Evolutionary conservation across 2,113 vertebrate species (phyloP).

Genomic region (Trinectes maculatus): DNA sequence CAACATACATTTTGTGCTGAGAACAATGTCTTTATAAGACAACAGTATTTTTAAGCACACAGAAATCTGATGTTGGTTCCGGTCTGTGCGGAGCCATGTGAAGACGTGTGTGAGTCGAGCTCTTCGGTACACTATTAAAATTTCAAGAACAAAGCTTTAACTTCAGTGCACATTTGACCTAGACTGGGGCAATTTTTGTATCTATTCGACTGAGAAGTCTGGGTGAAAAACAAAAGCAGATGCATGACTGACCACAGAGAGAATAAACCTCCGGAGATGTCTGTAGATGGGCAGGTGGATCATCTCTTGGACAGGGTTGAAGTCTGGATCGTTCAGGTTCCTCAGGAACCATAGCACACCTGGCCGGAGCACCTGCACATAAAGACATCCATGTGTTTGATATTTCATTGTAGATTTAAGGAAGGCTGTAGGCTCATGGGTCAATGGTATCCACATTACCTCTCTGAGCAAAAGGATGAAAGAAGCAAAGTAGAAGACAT

Average conservation of each 20-base stretch:
- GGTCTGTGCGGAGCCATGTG: too few species aligned
- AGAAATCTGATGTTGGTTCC: background rate
- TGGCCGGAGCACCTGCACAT: conserved; percentile 89
- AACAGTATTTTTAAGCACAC: background rate
- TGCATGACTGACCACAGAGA: conserved; percentile 89
- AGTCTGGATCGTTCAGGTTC: conserved; percentile 98
- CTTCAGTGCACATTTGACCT: too few species aligned
- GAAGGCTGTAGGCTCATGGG: too few species aligned
- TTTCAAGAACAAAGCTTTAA: too few species aligned
- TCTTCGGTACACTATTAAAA: too few species aligned
- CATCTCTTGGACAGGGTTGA: conserved; percentile 98
- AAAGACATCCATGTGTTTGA: too few species aligned
- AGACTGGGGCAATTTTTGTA: too few species aligned
- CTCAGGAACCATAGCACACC: conserved; percentile 98
- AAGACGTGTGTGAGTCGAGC: too few species aligned
- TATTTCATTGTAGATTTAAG: too few species aligned
- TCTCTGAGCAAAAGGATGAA: conserved; percentile 97
- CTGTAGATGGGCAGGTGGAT: conserved; percentile 96
- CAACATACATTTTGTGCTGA: background rate
- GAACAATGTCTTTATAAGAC: background rate
- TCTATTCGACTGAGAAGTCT: background rate
- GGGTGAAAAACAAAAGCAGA: background rate
- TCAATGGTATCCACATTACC: conserved; percentile 70
- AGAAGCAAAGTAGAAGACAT: conserved; percentile 98
- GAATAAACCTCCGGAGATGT: conserved; percentile 94